These are phyloP conservation scores for Diploscapter pachys DNA, from an alignment of 1,140 invertebrate species.

Conservation along the genomic window DNA sequence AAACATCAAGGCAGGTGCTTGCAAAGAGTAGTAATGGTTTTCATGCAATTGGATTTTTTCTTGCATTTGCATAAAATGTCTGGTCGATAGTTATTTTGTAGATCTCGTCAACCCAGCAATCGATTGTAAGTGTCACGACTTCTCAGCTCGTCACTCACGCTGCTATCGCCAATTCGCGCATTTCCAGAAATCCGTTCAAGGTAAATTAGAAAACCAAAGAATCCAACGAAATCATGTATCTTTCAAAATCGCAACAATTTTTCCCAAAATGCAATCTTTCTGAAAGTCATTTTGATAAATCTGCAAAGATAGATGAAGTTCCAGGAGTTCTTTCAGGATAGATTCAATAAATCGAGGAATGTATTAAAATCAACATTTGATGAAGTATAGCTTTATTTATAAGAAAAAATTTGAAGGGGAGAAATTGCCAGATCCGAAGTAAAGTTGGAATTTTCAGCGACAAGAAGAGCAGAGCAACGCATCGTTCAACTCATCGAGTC, in stretches of 20 bases:
- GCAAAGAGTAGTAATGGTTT: background rate
- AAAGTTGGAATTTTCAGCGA: no score
- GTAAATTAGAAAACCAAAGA: background rate
- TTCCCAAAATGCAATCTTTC: no score
- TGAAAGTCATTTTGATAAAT: no score
- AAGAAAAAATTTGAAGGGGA: no score
- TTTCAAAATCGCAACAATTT: background rate
- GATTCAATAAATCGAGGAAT: no score
- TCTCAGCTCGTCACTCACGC: background rate
- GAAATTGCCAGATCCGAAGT: no score
- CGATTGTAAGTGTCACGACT: background rate
- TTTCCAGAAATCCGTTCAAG: slow-evolving; percentile 11
- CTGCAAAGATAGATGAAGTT: no score
- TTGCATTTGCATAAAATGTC: background rate
- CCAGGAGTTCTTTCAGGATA: no score
- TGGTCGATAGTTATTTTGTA: background rate
- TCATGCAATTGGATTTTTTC: background rate
- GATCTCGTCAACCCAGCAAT: background rate
- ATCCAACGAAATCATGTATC: background rate
- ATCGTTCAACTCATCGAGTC: background rate
- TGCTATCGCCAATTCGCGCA: background rate
- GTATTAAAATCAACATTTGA: no score
- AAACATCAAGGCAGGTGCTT: no score
- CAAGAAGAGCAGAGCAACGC: background rate
- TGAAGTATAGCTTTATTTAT: no score